phyloP scores from a whole-genome alignment of 2,113 vertebrate genomes.

The Paratilapia polleni region DNA sequence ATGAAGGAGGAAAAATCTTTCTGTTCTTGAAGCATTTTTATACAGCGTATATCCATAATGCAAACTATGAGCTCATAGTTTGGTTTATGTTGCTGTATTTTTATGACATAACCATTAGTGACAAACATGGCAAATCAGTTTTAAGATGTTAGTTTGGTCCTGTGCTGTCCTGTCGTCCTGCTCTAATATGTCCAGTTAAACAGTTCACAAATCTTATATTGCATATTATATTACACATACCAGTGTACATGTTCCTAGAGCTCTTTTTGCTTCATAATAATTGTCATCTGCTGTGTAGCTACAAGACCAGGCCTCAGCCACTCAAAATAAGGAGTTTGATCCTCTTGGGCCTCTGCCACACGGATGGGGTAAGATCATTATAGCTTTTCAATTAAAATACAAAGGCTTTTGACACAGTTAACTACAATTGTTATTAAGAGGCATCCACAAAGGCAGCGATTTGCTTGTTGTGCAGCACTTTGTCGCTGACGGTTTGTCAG shows the following conservation, averaged over 20 bases:
- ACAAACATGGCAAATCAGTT: background rate
- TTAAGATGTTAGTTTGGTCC: background rate
- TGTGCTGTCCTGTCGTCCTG: background rate
- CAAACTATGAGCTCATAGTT: background rate
- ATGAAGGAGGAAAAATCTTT: background rate
- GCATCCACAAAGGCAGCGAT: background rate
- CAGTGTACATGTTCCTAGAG: background rate
- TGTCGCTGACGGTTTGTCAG: background rate
- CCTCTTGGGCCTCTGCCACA: conserved; percentile 93
- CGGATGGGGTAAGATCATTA: conserved; percentile 91
- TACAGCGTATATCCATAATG: background rate
- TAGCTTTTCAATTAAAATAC: background rate
- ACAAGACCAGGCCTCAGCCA: conserved; percentile 87
- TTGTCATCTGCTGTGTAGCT: conserved; percentile 71
- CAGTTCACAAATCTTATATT: background rate
- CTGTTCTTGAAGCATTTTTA: background rate
- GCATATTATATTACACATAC: background rate
- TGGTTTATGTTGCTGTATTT: background rate
- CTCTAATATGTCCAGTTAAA: background rate
- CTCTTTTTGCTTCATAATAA: background rate
- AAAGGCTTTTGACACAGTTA: background rate
- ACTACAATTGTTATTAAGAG: background rate
- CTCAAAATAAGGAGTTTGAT: conserved; percentile 95
- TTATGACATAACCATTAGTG: background rate
- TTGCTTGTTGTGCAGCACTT: background rate